Conservation (phyloP, 1,140 invertebrate species). For the Luehdorfia chinensis region DNA sequence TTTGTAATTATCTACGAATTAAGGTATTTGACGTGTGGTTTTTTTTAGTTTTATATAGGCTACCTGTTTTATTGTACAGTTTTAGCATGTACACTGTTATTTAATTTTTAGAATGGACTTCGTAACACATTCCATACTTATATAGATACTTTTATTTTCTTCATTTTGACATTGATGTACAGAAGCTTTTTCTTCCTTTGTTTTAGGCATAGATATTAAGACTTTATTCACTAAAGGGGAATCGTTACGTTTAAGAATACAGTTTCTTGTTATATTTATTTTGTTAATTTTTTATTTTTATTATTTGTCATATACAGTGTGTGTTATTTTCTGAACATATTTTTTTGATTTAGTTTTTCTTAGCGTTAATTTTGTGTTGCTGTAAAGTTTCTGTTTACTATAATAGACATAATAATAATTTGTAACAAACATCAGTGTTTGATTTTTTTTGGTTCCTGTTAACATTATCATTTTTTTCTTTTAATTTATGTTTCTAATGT, state of each 20-base stretch:
- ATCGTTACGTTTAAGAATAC: conserved; percentile 73
- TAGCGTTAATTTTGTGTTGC: conserved; percentile 52
- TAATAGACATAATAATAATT: conserved; percentile 38
- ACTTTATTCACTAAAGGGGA: conserved; percentile 49
- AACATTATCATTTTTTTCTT: conserved; percentile 68
- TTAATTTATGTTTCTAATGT: conserved; percentile 69
- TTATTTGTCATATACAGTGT: conserved; percentile 50
- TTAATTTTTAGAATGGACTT: conserved; percentile 46
- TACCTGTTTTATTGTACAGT: conserved; percentile 40
- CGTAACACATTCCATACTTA: conserved; percentile 68
- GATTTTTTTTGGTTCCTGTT: conserved; percentile 63
- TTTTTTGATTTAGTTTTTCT: conserved; percentile 42
- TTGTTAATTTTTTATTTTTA: conserved; percentile 61
- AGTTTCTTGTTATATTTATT: conserved; percentile 69
- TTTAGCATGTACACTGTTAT: conserved; percentile 39
- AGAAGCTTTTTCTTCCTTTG: conserved; percentile 19
- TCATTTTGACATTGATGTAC: conserved; percentile 20
- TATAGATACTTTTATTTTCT: conserved; percentile 20
- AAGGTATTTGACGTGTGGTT: conserved; percentile 26
- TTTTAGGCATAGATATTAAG: conserved; percentile 28
- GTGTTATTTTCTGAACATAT: conserved; percentile 59
- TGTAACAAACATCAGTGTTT: conserved; percentile 29
- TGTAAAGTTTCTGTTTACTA: conserved; percentile 52
- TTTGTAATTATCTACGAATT: conserved; percentile 7
- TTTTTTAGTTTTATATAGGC: conserved; percentile 29